Conservation (phyloP, 2,888 invertebrate species). For the Cosmia trapezina region DNA sequence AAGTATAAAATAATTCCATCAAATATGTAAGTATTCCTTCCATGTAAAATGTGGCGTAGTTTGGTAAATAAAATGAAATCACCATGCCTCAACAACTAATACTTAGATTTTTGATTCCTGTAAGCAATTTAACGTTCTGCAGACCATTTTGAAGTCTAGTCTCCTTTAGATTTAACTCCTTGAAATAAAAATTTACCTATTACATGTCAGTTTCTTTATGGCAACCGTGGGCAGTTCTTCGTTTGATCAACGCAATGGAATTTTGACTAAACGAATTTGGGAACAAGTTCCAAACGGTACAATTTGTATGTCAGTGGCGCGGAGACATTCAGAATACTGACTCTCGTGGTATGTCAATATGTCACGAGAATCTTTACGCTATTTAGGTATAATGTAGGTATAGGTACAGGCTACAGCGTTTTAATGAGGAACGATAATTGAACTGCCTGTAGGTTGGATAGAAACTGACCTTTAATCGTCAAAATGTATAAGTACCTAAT, state of each 20-base stretch:
- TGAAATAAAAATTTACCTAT: not conserved
- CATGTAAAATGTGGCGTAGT: not conserved
- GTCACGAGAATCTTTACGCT: slow-evolving; percentile 9
- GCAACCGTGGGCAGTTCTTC: not conserved
- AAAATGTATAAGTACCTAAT: too few species aligned
- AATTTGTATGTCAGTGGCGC: slow-evolving; percentile 63
- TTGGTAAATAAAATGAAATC: not conserved
- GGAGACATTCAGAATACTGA: slow-evolving; percentile 30
- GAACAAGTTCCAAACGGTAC: slow-evolving; percentile 55
- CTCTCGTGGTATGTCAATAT: slow-evolving; percentile 41
- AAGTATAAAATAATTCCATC: not conserved
- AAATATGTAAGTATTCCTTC: not conserved
- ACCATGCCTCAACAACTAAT: not conserved
- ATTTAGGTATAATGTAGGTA: not conserved
- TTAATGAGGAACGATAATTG: not conserved
- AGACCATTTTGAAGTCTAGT: not conserved
- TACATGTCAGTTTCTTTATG: not conserved
- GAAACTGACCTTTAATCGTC: not conserved
- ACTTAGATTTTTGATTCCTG: not conserved
- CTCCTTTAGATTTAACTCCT: not conserved
- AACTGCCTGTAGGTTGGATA: not conserved
- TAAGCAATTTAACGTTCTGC: not conserved
- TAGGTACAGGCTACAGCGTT: too few species aligned
- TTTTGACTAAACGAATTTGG: slow-evolving; percentile 33
- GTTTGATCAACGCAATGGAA: slow-evolving; percentile 1